phyloP scores from a whole-genome alignment of 2,888 invertebrate species.

The Chloroclysta siterata region DNA sequence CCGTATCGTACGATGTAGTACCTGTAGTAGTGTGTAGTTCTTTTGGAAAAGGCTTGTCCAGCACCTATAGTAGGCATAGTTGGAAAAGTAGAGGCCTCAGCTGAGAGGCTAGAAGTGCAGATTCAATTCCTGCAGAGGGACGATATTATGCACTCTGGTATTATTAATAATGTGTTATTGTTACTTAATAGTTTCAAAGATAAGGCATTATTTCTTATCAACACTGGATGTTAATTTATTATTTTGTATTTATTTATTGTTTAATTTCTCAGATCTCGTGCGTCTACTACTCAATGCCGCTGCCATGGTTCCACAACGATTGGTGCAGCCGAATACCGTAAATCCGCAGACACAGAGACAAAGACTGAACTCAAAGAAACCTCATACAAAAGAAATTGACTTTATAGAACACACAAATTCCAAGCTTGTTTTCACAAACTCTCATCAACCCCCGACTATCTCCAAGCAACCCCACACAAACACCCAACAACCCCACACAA shows the following conservation, averaged over 20 bases:
- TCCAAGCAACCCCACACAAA: background rate
- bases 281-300: conserved; percentile 24
- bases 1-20: no score
- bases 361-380: conserved; percentile 27
- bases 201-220: background rate
- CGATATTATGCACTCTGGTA: no score
- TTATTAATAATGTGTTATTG: no score
- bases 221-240: background rate
- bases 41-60: no score
- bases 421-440: background rate
- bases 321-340: conserved; percentile 8
- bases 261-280: conserved; percentile 27
- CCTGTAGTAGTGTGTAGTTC: no score
- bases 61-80: no score
- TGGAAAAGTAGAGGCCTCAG: no score
- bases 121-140: no score
- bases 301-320: conserved; percentile 18
- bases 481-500: background rate
- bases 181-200: background rate
- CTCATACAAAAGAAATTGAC: conserved; percentile 5
- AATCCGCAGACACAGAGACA: conserved; percentile 23
- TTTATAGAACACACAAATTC: conserved; percentile 8
- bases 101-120: no score
- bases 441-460: background rate
- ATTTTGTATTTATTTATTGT: background rate